Conservation (phyloP, 2,113 vertebrate genomes). For the Bambusicola thoracicus region DNA sequence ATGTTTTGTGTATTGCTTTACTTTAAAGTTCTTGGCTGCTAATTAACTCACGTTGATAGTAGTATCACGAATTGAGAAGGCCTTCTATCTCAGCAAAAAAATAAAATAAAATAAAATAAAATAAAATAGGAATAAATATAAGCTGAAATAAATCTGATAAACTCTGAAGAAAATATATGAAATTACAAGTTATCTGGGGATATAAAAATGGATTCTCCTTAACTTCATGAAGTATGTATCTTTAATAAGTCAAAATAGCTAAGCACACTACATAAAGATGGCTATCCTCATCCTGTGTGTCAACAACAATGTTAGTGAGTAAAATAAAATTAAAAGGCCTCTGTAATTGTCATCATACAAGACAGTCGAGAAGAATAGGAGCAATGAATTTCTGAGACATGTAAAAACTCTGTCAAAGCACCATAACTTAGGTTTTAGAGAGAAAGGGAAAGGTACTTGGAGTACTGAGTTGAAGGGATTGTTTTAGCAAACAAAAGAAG, state of each 20-base stretch:
- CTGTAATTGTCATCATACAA: not conserved
- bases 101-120: too few species aligned
- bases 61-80: not conserved
- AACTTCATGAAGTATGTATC: not conserved
- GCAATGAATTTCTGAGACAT: not conserved
- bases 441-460: not conserved
- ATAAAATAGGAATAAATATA: not conserved
- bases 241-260: not conserved
- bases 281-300: not conserved
- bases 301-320: not conserved
- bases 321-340: not conserved
- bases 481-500: not conserved
- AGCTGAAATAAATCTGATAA: conserved; percentile 4
- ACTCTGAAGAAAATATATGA: not conserved
- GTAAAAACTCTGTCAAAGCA: not conserved
- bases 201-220: not conserved
- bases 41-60: not conserved
- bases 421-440: not conserved
- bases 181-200: not conserved
- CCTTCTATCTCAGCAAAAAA: not conserved
- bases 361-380: not conserved
- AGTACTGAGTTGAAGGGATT: not conserved
- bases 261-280: not conserved
- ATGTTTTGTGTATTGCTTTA: conserved; percentile 1
- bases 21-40: conserved; percentile 1